Percentiles rank a stretch among this genome's conserved stretches.
These are phyloP conservation scores for Metopia argyrocephala DNA, from an alignment of 2,888 invertebrate species.

Conservation along the genomic window DNA sequence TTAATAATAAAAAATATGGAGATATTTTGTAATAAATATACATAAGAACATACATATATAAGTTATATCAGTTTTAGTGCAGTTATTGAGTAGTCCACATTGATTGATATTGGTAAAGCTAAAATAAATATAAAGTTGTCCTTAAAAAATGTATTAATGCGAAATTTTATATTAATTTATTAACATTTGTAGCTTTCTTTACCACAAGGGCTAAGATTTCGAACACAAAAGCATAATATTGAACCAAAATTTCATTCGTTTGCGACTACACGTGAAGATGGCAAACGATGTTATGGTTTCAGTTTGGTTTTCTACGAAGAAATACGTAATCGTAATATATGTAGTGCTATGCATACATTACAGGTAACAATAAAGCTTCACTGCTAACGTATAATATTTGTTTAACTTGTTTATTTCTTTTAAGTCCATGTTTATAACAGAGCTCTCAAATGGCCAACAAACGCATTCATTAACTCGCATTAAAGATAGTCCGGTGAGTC, in stretches of 20 bases:
- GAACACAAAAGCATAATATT: slow-evolving; percentile 93
- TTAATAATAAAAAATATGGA: too few species aligned
- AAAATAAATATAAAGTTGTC: too few species aligned
- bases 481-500: slow-evolving; percentile 85
- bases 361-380: slow-evolving; percentile 81
- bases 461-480: slow-evolving; percentile 82
- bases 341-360: slow-evolving; percentile 96
- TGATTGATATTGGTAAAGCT: too few species aligned
- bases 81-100: too few species aligned
- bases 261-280: slow-evolving; percentile 97
- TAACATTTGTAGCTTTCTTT: slow-evolving; percentile 87
- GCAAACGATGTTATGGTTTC: slow-evolving; percentile 95
- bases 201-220: slow-evolving; percentile 95
- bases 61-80: too few species aligned
- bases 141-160: too few species aligned
- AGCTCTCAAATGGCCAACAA: slow-evolving; percentile 89
- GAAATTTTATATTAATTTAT: neutral
- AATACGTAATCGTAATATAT: slow-evolving; percentile 93
- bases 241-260: slow-evolving; percentile 97
- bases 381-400: neutral
- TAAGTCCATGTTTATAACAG: slow-evolving; percentile 93
- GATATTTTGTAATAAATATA: too few species aligned
- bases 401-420: slow-evolving; percentile 19
- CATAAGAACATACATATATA: too few species aligned
- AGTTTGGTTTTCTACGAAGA: slow-evolving; percentile 98